Conservation (phyloP, 2,888 invertebrate genomes). For the Dexiosoma caninum region DNA sequence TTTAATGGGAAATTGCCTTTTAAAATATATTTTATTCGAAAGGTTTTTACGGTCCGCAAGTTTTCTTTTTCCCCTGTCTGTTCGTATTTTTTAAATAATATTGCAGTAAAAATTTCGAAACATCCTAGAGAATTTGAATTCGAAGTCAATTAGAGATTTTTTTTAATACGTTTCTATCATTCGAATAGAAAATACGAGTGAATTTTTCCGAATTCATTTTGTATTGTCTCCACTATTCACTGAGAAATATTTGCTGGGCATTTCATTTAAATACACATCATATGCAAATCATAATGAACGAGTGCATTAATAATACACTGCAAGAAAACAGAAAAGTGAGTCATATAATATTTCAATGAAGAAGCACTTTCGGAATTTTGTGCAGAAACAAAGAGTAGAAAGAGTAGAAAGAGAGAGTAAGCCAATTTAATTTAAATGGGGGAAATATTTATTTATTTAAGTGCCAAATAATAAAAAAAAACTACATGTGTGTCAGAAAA, state of each 20-base stretch:
- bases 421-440: constrained; percentile 41
- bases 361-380: constrained; percentile 25
- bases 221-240: not conserved
- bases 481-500: constrained; percentile 18
- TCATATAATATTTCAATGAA: constrained; percentile 41
- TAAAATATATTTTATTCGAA: no score
- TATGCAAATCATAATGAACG: not conserved
- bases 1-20: no score
- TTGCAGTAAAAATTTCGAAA: no score
- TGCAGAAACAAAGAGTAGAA: not conserved
- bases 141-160: no score
- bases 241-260: not conserved
- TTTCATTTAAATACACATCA: not conserved
- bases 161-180: not conserved
- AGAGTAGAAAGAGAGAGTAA: not conserved
- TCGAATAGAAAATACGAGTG: no score
- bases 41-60: no score
- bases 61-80: no score
- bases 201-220: not conserved
- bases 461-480: constrained; percentile 9
- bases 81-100: no score
- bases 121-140: not conserved
- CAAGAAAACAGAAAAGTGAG: constrained; percentile 26
- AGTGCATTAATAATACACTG: constrained; percentile 20
- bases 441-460: not conserved